These are phyloP conservation scores for Talpa occidentalis DNA, from an alignment of 2,113 vertebrate species.

Conservation along the genomic window DNA sequence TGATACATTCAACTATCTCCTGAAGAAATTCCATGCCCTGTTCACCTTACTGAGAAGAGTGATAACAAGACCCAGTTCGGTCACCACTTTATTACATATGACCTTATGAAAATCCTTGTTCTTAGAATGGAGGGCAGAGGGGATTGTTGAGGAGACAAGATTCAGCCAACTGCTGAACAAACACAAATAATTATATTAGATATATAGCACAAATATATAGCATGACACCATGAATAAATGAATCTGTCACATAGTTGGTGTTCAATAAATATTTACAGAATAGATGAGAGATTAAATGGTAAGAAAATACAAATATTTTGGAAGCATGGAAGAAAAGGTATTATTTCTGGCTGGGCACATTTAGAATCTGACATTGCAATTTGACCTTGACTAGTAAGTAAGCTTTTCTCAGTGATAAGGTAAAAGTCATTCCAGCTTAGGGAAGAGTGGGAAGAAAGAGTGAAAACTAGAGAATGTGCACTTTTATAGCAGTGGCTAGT, in stretches of 20 bases:
- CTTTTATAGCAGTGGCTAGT: neutral
- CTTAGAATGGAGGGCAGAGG: neutral
- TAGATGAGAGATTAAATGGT: neutral
- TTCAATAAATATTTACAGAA: constrained; percentile 11
- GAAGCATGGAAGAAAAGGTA: neutral
- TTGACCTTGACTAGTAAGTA: neutral
- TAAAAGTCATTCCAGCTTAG: neutral
- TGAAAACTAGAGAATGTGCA: neutral
- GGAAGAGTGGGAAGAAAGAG: neutral
- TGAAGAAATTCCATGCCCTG: neutral
- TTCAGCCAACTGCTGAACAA: neutral
- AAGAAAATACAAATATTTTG: constrained; percentile 2
- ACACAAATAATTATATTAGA: neutral
- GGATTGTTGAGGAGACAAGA: neutral
- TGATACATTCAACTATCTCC: neutral
- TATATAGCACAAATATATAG: neutral
- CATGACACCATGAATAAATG: neutral
- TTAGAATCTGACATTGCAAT: neutral
- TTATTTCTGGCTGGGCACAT: neutral
- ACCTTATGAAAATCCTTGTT: neutral
- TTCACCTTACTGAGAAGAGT: neutral
- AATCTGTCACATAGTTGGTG: neutral
- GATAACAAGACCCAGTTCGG: neutral
- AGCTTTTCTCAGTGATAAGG: neutral
- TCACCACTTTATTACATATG: neutral